Evolutionary conservation across 2,113 vertebrate genomes (phyloP), one percentile per base, ranked within the genome.

Genomic region (Eira barbara): DNA sequence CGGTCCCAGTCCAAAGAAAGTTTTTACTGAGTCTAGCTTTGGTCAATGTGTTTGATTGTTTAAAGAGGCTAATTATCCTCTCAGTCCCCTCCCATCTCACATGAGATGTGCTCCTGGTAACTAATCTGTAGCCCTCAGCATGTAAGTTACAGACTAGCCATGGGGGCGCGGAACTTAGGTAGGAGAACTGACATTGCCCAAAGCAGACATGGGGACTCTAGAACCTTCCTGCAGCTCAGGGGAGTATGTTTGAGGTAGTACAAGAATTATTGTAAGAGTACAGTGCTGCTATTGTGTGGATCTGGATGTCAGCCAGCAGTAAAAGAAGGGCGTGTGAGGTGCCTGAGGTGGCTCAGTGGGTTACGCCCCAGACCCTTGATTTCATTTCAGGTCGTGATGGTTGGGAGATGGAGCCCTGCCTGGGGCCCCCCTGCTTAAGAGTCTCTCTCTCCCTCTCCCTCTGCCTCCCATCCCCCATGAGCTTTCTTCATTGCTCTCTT

Each of bases 1-100:
- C 12, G 27, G 47, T 96, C 34, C 81, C 78, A 49, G 93, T 79
- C 61, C 73, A 85, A 96, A 91, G 34, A 95, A 84, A 96, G 74
- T 7, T 45, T 89, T 97, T 61, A 57, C 45, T 71, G 63, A 89
- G 47, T 55, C 55, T 88, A 88, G 39, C 25, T 86, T 71, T 71
- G 34, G 29, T 80, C 83, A 36, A 67, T 39, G 52, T 76, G 36
- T 59, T 90, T 49, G 42, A 76, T 67, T 88, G 12, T 89, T 86
- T 86, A 82, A 76, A 88, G 73, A 86, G 84, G 55, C n/a, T 55
- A 65, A 79, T 82, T n/a, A 7, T 27, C 21, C 36, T 89, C 47
- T 69, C n/a, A 52, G 20, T 57, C 42, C 59, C 31, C 45, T 63
- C 31, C 45, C 57, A 59, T 55, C 57, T 94, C 61, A 80, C 21